Conservation (phyloP, 2,113 vertebrate genomes). For the Seriola quinqueradiata region DNA sequence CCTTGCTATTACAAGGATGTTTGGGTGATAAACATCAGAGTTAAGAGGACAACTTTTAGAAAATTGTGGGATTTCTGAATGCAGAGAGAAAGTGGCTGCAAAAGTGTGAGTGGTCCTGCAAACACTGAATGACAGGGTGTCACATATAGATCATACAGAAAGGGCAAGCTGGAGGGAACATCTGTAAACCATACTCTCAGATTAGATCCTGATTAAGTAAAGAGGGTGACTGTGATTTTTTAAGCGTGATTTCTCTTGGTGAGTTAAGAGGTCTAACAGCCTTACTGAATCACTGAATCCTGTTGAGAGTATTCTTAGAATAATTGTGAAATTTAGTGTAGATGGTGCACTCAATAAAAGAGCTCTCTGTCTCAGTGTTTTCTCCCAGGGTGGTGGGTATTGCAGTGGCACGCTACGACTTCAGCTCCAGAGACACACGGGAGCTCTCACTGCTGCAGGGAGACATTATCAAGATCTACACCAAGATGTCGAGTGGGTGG, state of each 20-base stretch:
- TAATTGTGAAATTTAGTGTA: not conserved
- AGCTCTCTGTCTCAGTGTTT: constrained; percentile 83
- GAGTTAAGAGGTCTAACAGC: not conserved
- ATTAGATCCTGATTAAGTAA: constrained; percentile 2
- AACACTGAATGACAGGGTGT: not conserved
- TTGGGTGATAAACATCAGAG: not conserved
- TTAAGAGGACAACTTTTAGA: not conserved
- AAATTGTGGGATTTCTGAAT: not conserved
- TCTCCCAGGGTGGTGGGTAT: constrained; percentile 91
- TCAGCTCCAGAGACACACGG: constrained; percentile 91
- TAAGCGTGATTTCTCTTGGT: not conserved
- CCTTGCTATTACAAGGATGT: not conserved
- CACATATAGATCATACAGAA: not conserved
- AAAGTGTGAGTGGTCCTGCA: not conserved
- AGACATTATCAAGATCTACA: constrained; percentile 93
- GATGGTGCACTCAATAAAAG: not conserved
- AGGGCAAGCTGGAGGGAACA: not conserved
- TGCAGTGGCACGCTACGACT: constrained; percentile 94
- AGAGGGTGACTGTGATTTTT: not conserved
- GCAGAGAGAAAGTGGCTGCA: not conserved
- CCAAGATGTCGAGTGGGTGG: constrained; percentile 93
- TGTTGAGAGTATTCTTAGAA: not conserved
- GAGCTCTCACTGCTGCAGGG: constrained; percentile 92
- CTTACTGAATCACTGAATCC: not conserved
- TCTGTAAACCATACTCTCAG: not conserved